Evolutionary conservation across 1,140 invertebrate species (phyloP), one percentile per base, ranked within the genome.

Genomic region (Psilanteris sp.): DNA sequence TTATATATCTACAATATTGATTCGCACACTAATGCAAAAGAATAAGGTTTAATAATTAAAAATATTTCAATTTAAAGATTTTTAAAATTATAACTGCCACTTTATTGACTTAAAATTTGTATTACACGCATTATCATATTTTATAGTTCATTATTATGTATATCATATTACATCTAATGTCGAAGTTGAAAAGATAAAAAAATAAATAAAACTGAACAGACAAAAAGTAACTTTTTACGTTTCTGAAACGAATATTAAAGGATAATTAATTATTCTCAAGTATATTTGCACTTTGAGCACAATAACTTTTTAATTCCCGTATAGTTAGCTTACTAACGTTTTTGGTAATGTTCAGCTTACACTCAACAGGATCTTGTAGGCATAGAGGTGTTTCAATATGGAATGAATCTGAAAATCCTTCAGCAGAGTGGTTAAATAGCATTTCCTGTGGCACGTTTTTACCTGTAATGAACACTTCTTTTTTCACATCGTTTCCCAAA

Each of bases 351-450:
- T 91, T 91, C 55, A 86, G 85, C 29, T 83, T 79, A 20, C 87
- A 85, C 36, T 90, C 87, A 39, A 90, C 85, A 0, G 90, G 89
- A 62, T 91, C 90, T 77, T 90, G 89, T 7, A 90, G 78, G 61
- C 87, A 90, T 26, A 89, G 72, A 1, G 85, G 34, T 0, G 82
- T 83, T 11, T 80, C 79, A 8, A 84, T 52, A 7, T 78, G 75
- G 6, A 90, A 55, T 13, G 37, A 50, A 24, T 67, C 37, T 22
- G 50, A 34, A 44, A 59, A 44, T 8, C 27, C 27, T 22, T 71
- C 41, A 7, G 61, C 32, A 4, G 50, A 34, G 0, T 43, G 11
- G n/a, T 78, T 78, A 37, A 70, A 66, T 6, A 71, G 10, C 70
- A 78, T 72, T 57, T 75, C 71, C 4, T 59, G 9, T 4, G 70